Conservation (phyloP, 2,113 vertebrate species). For the Elephantulus edwardii region DNA sequence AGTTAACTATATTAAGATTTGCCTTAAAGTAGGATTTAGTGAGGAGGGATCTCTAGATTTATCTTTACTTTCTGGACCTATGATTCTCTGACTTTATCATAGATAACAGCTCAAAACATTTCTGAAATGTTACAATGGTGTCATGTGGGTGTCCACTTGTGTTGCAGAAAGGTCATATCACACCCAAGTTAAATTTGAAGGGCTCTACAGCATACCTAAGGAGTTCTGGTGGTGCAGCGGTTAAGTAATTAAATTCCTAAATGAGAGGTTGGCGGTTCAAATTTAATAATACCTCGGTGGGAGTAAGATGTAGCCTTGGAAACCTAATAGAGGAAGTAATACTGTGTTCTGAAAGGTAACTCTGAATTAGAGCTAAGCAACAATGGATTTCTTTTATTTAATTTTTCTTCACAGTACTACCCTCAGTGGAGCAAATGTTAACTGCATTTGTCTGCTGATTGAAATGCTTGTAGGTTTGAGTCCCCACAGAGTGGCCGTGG, state of each 20-base stretch:
- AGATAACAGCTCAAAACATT: background rate
- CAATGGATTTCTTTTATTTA: no score
- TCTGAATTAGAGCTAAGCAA: background rate
- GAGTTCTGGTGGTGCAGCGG: background rate
- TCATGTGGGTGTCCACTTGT: background rate
- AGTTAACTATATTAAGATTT: background rate
- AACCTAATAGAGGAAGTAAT: background rate
- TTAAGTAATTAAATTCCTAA: background rate
- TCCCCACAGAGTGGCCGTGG: background rate
- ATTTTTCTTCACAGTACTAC: background rate
- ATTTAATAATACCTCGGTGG: background rate
- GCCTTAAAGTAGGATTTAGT: background rate
- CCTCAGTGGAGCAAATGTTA: background rate
- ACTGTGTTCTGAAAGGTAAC: background rate
- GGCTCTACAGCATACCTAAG: background rate
- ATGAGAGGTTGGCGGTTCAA: background rate
- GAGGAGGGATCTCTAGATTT: background rate
- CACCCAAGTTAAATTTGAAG: background rate
- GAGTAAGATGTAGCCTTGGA: background rate
- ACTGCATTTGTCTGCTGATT: background rate
- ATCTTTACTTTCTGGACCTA: background rate
- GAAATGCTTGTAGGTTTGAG: background rate
- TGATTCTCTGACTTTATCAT: background rate
- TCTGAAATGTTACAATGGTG: background rate
- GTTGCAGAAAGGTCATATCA: background rate